Base-by-base conservation (phyloP, 2,113 vertebrate genomes). In the Trochalopteron elliotii region DNA sequence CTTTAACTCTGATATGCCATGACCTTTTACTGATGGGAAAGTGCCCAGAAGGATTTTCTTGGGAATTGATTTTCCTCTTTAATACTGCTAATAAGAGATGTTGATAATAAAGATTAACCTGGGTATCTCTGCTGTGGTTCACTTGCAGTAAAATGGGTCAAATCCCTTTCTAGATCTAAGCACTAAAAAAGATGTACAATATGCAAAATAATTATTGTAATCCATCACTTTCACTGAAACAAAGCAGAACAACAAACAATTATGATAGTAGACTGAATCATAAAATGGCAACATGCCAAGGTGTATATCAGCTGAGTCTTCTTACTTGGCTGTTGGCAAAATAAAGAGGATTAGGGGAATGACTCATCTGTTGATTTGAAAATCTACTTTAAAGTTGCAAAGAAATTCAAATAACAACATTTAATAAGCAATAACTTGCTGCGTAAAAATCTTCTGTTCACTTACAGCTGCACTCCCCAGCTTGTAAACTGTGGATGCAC, bases 261-360 rank as follows among this genome's bases (percentile, higher is more conserved):
- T 87, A 69, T 27, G 45, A 76, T 39, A 60, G 28, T 15, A 94
- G 86, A 83, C 90, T 78, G 75, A 91, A 83, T 88, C 67, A 61
- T 80, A 80, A 94, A 87, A 59, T 72, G 84, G 89, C 50, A 91
- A 7, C 35, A 91, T 44, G 82, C 89, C 84, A 85, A 87, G 33
- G 70, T 77, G 37, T 19, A 1, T 57, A 89, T 96, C 89, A 89
- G 84, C 57, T 85, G 81, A 70, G 55, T 64, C 50, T 71, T 94
- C 87, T 91, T 71, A 49, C 44, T 84, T 75, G 23, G 64, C 81
- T 95, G 50, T 83, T 92, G 63, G 55, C 87, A 91, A 96, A 96
- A 96, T 90, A 93, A 95, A 95, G 82, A 85, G 84, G 78, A 95
- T 91, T 95, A 95, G 39, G 24, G 35, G 67, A 80, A 91, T 94